phyloP scores from a whole-genome alignment of 2,797 vertebrate genomes.

The Cossypha dichroa region DNA sequence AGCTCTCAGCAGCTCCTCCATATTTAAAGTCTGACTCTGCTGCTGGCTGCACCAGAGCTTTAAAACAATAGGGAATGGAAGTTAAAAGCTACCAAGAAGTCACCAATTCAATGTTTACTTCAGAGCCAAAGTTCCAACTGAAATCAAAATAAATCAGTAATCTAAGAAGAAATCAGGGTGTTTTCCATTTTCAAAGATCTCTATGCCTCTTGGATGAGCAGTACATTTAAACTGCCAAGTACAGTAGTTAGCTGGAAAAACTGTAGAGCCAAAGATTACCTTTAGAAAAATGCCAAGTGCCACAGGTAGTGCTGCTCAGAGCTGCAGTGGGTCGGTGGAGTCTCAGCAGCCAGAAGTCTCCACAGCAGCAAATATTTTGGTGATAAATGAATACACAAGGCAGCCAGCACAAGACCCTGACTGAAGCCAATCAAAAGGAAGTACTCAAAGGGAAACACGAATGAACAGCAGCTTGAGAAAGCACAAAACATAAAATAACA shows the following conservation, averaged over 20 bases:
- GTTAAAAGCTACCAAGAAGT: neutral
- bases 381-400: neutral
- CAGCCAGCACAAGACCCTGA: neutral
- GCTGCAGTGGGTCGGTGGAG: neutral
- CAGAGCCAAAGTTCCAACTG: neutral
- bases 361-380: neutral
- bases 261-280: neutral
- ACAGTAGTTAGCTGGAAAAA: neutral
- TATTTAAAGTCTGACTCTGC: neutral
- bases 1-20: neutral
- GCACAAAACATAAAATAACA: neutral
- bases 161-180: neutral
- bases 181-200: neutral
- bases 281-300: neutral
- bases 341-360: neutral
- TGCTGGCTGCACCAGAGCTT: neutral
- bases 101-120: neutral
- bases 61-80: neutral
- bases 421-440: neutral
- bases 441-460: neutral
- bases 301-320: neutral
- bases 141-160: neutral
- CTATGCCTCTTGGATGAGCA: neutral
- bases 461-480: neutral
- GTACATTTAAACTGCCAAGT: neutral